Base-by-base conservation (phyloP, 2,113 vertebrate species). In the Sylvietta virens region DNA sequence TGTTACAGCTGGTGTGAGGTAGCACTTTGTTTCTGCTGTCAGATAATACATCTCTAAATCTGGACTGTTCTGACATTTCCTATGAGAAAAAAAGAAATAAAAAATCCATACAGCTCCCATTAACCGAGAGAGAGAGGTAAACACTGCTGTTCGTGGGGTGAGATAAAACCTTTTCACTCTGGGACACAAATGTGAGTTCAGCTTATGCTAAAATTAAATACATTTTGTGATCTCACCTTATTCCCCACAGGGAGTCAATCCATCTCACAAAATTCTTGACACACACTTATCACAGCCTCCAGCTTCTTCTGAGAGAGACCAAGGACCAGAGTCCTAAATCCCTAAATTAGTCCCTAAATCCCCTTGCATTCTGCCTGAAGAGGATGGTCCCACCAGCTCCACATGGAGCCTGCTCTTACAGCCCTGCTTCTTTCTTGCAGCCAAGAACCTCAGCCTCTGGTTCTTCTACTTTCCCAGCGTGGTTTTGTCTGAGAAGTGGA, bases 101-200 rank as follows among this genome's bases (percentile, higher is more conserved):
- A 88, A 95, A 94, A 83, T 86, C 93, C 88, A 89, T 86, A 37
- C 47, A 26, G 69, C 31, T 79, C 85, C 70, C 67, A 86, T 93
- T 96, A 97, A 92, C 64, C 2, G 0, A 48, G 77, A 61, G 54
- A 81, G 47, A 18, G 53, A 84, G 47, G 81, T 57, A 76, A 94
- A 81, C 35, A 37, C 21, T 51, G 69, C 76, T 13, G 39, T 50
- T 79, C 53, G 47, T 57, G 76, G 64, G 88, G 24, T 58, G 57
- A 56, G 85, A 93, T 78, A 86, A 90, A 95, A 92, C 88, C 86
- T 90, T 78, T 82, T 88, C 92, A 81, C 91, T 95, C 89, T 89
- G 77, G 56, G 86, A 96, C 88, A 66, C 81, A 92, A 96, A 92
- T 77, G 40, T 24, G 64, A 95, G 69, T 80, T 82, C 82, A 92